A percentile compares a stretch with the other conserved stretches of the same genome.
Conservation (phyloP, 2,113 vertebrate genomes). For the Telmatochromis brichardi region DNA sequence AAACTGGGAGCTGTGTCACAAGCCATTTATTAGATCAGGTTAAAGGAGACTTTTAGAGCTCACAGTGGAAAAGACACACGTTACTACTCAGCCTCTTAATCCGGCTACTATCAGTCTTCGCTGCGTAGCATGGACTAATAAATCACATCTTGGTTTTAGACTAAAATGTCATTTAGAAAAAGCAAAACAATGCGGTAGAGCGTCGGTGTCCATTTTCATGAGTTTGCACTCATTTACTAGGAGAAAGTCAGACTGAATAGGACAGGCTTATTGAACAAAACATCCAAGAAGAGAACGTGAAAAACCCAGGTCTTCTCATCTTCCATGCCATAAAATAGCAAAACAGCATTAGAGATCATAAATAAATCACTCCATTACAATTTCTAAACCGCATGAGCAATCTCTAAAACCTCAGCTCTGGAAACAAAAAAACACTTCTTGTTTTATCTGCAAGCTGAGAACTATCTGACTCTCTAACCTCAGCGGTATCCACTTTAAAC, state of each 20-base stretch:
- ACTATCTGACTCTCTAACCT: not conserved
- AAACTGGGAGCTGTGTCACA: slow-evolving; percentile 30
- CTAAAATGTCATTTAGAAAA: not conserved
- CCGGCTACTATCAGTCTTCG: slow-evolving; percentile 8
- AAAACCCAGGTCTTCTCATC: slow-evolving; percentile 8
- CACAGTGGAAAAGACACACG: not conserved
- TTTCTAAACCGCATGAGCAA: not conserved
- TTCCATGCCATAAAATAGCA: slow-evolving; percentile 12
- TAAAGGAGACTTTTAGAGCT: slow-evolving; percentile 35
- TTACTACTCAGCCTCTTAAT: slow-evolving; percentile 20
- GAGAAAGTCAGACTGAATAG: not conserved
- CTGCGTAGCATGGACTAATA: not conserved
- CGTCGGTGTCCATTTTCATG: not conserved
- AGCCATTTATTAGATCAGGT: slow-evolving; percentile 43
- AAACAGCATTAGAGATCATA: not conserved
- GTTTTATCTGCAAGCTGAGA: not conserved
- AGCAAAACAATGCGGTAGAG: not conserved
- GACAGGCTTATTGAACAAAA: not conserved
- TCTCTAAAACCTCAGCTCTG: not conserved
- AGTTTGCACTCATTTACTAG: not conserved
- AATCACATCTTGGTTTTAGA: slow-evolving; percentile 15
- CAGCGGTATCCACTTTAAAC: not conserved
- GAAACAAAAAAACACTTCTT: not conserved
- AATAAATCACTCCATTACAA: slow-evolving; percentile 31
- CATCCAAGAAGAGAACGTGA: not conserved